Percentiles rank a stretch among this genome's conserved stretches.
These are phyloP conservation scores for Trematomus loennbergii DNA, from an alignment of 2,113 vertebrate genomes.

Conservation along the genomic window DNA sequence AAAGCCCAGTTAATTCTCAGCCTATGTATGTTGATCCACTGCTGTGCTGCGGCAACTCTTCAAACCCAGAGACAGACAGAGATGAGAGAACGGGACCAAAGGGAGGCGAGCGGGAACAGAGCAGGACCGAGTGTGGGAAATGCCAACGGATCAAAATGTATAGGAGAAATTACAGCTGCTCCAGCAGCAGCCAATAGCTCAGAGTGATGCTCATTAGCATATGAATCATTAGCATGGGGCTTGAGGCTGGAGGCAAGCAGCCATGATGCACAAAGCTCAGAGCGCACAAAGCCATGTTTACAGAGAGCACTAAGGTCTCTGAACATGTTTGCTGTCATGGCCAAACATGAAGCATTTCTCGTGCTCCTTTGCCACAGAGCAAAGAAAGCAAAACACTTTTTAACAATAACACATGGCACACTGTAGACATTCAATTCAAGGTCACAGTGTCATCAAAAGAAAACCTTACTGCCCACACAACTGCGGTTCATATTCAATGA, in stretches of 20 bases:
- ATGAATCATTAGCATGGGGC: constrained; percentile 76
- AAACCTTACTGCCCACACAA: constrained; percentile 23
- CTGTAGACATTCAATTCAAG: constrained; percentile 48
- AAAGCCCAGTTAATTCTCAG: constrained; percentile 12
- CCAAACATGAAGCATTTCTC: constrained; percentile 45
- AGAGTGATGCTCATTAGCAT: constrained; percentile 73
- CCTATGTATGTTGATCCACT: constrained; percentile 31
- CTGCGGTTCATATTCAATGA: constrained; percentile 1
- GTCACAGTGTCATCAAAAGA: constrained; percentile 27
- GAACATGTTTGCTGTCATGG: constrained; percentile 57
- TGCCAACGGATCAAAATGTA: constrained; percentile 54
- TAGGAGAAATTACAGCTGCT: constrained; percentile 52
- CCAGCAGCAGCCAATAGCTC: constrained; percentile 50
- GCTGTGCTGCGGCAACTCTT: constrained; percentile 21
- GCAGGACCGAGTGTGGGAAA: constrained; percentile 30
- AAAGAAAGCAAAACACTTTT: constrained; percentile 17
- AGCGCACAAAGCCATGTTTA: constrained; percentile 61
- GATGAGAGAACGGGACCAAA: constrained; percentile 8
- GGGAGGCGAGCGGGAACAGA: not conserved
- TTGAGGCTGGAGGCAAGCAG: constrained; percentile 69
- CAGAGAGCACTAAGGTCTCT: constrained; percentile 50
- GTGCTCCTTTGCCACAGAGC: not conserved
- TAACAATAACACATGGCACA: constrained; percentile 6
- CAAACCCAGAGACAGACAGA: constrained; percentile 23
- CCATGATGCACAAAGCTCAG: constrained; percentile 59